Base-by-base conservation (phyloP, 2,888 invertebrate species). In the Hemistola chrysoprasaria region DNA sequence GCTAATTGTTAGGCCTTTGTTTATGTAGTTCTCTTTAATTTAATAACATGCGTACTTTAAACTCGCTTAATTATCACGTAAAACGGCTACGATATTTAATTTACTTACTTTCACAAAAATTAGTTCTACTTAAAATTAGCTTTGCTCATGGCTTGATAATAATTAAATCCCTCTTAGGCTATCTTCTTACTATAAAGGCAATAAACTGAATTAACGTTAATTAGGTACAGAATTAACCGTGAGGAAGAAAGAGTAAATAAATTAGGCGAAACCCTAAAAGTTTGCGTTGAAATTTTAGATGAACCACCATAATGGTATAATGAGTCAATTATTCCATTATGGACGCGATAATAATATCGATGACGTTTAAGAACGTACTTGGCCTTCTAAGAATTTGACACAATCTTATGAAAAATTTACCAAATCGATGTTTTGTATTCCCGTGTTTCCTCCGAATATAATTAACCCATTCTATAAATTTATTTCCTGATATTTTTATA, bases 281-380 rank as follows among this genome's bases (percentile, higher is more conserved):
- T 29, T 22, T 6, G 6, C n/a, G 11, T 27, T 32, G 29, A 38
- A 47, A 34, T 31, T 40, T 25, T 29, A 44, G 27, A 41, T 9
- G 11, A 26, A 37, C 42, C 27, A 11, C 21, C 8, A 22, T 21
- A 16, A 22, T 22, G 16, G 10, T 10, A 6, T 29, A 31, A 36
- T 22, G 29, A 27, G 33, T 40, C 44, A 36, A 48, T 41, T 41
- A 45, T 44, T 41, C 29, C 26, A 39, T 32, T 32, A 33, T 33
- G 16, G 22, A 29, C 10, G 25, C 26, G 8, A 34, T 34, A 22
- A 44, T 44, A 22, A 25, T 22, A 11, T 33, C 21, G 24, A 26
- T 34, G 21, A 32, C 24, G 8, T 6, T 11, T n/a, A n/a, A n/a
- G n/a, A n/a, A n/a, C n/a, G n/a, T n/a, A n/a, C n/a, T n/a, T n/a